Percentiles rank a stretch among this genome's conserved stretches.
phyloP scores from a whole-genome alignment of 2,888 invertebrate species.

The Cabera pusaria region DNA sequence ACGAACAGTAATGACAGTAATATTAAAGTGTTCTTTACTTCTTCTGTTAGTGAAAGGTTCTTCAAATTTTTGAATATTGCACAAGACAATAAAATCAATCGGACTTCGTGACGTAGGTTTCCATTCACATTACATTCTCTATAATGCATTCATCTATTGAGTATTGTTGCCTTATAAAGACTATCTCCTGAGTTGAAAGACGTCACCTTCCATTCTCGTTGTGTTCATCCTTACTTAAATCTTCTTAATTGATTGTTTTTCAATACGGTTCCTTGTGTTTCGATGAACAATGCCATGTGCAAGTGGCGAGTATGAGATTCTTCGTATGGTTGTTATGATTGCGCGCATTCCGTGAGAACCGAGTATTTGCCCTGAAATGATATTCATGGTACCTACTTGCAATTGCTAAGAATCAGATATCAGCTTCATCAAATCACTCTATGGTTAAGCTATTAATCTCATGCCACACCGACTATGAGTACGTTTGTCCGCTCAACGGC shows the following conservation, averaged over 20 bases:
- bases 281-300: constrained; percentile 21
- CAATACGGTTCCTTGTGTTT: constrained; percentile 20
- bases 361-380: constrained; percentile 59
- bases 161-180: background rate
- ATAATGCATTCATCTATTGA: constrained; percentile 3
- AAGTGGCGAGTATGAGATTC: constrained; percentile 35
- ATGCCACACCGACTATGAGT: no score
- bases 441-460: constrained; percentile 10
- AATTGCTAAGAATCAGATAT: no score
- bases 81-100: constrained; percentile 19
- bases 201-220: no score
- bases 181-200: no score
- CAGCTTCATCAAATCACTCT: constrained; percentile 8
- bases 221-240: background rate
- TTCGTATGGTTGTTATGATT: constrained; percentile 52
- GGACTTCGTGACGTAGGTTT: constrained; percentile 17
- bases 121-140: constrained; percentile 23
- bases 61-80: constrained; percentile 14
- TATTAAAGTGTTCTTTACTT: no score
- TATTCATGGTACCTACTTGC: constrained; percentile 20
- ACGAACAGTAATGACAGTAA: no score
- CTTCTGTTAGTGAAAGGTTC: constrained; percentile 21
- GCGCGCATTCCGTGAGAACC: constrained; percentile 65
- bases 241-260: constrained; percentile 6
- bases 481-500: constrained; percentile 50